phyloP scores from a whole-genome alignment of 2,797 vertebrate species.

The Aselliscus stoliczkanus region DNA sequence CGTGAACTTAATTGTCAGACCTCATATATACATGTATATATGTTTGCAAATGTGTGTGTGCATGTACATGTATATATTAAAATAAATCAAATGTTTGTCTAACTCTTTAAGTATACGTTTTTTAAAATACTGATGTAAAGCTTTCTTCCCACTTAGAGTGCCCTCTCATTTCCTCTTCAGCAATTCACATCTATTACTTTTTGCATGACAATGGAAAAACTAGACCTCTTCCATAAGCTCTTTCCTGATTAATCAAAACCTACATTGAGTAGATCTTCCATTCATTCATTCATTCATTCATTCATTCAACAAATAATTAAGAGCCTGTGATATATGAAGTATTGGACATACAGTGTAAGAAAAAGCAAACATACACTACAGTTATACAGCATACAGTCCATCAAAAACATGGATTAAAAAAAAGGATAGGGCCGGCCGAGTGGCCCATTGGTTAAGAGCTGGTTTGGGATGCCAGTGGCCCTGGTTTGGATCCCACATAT shows the following conservation, averaged over 20 bases:
- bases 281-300: too few relatives aligned
- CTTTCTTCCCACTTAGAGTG: not conserved
- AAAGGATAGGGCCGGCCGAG: too few relatives aligned
- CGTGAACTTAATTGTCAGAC: too few relatives aligned
- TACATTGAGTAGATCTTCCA: not conserved
- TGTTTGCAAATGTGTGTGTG: not conserved
- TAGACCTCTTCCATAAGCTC: not conserved
- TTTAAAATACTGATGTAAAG: not conserved
- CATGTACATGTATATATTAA: not conserved
- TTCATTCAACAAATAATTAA: not conserved
- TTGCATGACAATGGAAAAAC: not conserved
- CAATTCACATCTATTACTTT: not conserved
- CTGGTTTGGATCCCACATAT: too few relatives aligned
- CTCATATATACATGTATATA: not conserved
- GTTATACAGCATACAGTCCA: not conserved
- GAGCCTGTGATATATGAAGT: not conserved
- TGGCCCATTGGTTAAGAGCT: too few relatives aligned
- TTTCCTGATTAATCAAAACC: not conserved
- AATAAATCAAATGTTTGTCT: not conserved
- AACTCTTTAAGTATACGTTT: not conserved
- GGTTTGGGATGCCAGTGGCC: too few relatives aligned
- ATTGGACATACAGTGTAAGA: not conserved
- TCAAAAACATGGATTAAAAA: not conserved
- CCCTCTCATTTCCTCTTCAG: not conserved
- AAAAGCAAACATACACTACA: not conserved